A percentile compares a stretch with the other conserved stretches of the same genome.
These are phyloP conservation scores for Prunella strophiata DNA, from an alignment of 2,797 vertebrate genomes.

Conservation along the genomic window DNA sequence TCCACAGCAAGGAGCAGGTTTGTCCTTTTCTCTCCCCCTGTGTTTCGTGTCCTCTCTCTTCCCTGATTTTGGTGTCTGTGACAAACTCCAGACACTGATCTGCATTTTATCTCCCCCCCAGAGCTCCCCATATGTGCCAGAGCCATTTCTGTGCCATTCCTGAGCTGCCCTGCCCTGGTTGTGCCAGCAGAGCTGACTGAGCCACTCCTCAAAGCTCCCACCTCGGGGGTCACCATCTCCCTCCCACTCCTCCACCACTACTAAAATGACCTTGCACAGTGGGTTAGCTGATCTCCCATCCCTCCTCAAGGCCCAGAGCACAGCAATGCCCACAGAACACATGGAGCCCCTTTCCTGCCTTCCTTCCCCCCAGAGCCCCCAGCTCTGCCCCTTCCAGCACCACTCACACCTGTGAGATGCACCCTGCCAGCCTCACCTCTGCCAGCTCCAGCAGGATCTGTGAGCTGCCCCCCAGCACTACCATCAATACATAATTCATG, in stretches of 20 bases:
- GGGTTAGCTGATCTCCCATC: not conserved
- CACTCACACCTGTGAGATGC: not conserved
- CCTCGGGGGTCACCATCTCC: not conserved
- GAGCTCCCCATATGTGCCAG: not conserved
- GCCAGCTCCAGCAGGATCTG: not conserved
- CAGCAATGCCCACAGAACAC: not conserved
- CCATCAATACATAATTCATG: constrained; percentile 11
- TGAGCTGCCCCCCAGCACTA: not conserved
- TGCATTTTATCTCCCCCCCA: not conserved
- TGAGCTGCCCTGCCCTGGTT: not conserved
- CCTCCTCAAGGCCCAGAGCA: not conserved
- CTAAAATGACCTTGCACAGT: not conserved
- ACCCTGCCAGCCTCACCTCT: not conserved
- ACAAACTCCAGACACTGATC: not conserved
- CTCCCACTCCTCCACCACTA: not conserved
- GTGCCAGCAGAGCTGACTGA: not conserved
- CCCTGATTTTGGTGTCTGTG: not conserved
- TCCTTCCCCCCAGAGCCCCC: not conserved
- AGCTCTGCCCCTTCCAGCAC: not conserved
- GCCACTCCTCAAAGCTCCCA: not conserved
- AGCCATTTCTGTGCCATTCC: not conserved
- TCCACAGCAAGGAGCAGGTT: not conserved
- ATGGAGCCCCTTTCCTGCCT: not conserved
- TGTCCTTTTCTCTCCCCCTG: not conserved
- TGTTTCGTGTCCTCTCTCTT: not conserved